Evolutionary conservation across 2,797 vertebrate genomes (phyloP), one percentile per base, ranked within the genome.

Genomic region (Parauchenoglanis ngamensis): DNA sequence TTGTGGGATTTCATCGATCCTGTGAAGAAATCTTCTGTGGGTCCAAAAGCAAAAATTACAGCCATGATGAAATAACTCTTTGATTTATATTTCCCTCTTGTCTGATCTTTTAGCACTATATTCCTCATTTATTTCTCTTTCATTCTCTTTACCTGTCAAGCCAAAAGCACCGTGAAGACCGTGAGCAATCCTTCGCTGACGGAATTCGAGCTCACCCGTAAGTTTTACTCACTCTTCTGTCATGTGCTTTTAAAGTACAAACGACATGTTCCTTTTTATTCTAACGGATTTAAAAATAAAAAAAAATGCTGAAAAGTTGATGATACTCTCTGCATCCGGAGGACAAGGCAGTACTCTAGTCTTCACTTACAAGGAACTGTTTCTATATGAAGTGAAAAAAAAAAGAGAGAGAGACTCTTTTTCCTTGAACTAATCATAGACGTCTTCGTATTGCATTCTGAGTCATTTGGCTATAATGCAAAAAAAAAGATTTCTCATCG

Each of bases 91-190:
- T 89, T 85, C 82, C 86, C 84, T 87, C 85, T 88, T 85, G 52
- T 72, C 85, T 87, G 57, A 76, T 76, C 65, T 44, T 61, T 73
- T 86, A 79, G 67, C 84, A 85, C 82, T 90, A 83, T 67, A 87
- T 85, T 86, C 63, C 68, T 91, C 77, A 70, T 70, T 85, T 76
- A 25, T 67, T 82, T 68, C 49, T 91, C 92, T 92, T 91, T 91
- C 76, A 92, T 93, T 93, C 92, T 94, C 92, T 94, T 92, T 90
- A 86, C 94, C 89, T 92, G 88, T 78, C 88, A 94, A 99, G 98
- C 96, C 94, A 97, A 97, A 92, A 98, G 97, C 96, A 98, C 96
- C 95, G 98, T 98, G 96, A 97, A 97, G 96, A 97, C 96, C 4
- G 96, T 98, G 94, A 98, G 97, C 96, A 97, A 97, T 92, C 97